Evolutionary conservation across 2,888 invertebrate species (phyloP).

Genomic region (Scaptomyza tumidula): DNA sequence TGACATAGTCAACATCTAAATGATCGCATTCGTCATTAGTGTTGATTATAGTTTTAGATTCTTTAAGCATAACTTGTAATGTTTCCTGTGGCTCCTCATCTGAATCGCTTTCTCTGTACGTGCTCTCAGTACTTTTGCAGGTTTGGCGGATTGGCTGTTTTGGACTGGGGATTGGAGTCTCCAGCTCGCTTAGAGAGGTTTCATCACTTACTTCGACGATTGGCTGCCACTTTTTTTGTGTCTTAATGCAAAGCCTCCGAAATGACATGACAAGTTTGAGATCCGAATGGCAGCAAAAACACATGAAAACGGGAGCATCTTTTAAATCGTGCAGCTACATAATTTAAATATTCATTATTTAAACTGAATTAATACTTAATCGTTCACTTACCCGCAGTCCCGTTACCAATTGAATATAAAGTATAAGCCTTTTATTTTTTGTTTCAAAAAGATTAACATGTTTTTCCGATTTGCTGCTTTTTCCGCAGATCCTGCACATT

Average conservation of each 20-base stretch:
- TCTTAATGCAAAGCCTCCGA: conserved; percentile 56
- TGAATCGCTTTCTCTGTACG: conserved; percentile 19
- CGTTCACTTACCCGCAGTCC: conserved; percentile 44
- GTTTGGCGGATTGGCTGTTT: not conserved
- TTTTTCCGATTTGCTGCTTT: conserved; percentile 31
- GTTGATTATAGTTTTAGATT: conserved; percentile 8
- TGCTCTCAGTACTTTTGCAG: not conserved
- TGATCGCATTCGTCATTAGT: conserved; percentile 39
- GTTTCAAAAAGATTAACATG: conserved; percentile 47
- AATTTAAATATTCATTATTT: not conserved
- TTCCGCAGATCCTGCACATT: conserved; percentile 57
- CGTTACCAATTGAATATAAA: conserved; percentile 55
- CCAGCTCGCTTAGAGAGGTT: conserved; percentile 32
- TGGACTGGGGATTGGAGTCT: conserved; percentile 6
- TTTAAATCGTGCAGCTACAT: conserved; percentile 29
- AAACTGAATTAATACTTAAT: not conserved
- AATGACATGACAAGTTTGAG: conserved; percentile 53
- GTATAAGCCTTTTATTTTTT: conserved; percentile 38
- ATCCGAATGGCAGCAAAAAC: conserved; percentile 62
- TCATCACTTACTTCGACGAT: conserved; percentile 1
- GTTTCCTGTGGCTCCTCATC: conserved; percentile 39
- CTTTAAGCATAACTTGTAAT: conserved; percentile 49
- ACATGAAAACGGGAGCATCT: conserved; percentile 49
- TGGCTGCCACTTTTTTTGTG: conserved; percentile 52
- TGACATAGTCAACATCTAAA: conserved; percentile 21